These are phyloP conservation scores for Chaetophractus vellerosus DNA, from an alignment of 2,797 vertebrate genomes.

Conservation along the genomic window DNA sequence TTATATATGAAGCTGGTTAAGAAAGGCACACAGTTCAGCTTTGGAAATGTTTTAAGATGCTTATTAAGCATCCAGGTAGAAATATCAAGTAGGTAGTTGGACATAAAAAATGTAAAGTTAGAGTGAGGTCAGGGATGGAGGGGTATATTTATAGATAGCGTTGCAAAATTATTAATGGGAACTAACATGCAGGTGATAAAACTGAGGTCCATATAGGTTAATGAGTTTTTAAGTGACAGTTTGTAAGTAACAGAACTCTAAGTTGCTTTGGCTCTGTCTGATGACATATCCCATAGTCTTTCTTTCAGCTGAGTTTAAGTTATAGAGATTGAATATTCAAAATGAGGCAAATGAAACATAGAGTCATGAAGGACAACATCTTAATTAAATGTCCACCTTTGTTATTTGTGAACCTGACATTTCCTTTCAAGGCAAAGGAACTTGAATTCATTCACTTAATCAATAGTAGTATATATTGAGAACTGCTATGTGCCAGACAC, in stretches of 20 bases:
- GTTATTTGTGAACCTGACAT: neutral
- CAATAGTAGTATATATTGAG: neutral
- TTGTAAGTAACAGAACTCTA: neutral
- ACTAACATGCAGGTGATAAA: neutral
- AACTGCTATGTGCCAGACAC: neutral
- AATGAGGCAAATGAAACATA: neutral
- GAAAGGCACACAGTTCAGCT: neutral
- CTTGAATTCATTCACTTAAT: neutral
- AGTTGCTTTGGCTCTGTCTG: neutral
- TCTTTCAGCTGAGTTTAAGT: neutral
- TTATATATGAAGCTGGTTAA: rapidly evolving
- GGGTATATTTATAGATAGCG: neutral
- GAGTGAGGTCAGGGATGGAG: neutral
- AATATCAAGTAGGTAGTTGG: neutral
- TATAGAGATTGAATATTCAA: neutral
- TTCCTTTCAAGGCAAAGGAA: neutral
- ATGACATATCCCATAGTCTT: neutral
- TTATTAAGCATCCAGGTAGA: neutral
- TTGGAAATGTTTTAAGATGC: neutral
- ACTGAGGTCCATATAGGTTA: neutral
- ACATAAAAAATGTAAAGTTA: neutral
- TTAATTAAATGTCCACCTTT: neutral
- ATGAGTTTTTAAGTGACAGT: neutral
- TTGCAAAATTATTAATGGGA: neutral
- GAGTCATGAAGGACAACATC: neutral